Percentiles rank a stretch among this genome's conserved stretches.
These are phyloP conservation scores for Heptascelio sp. DNA, from an alignment of 2,888 invertebrate genomes.

Conservation along the genomic window DNA sequence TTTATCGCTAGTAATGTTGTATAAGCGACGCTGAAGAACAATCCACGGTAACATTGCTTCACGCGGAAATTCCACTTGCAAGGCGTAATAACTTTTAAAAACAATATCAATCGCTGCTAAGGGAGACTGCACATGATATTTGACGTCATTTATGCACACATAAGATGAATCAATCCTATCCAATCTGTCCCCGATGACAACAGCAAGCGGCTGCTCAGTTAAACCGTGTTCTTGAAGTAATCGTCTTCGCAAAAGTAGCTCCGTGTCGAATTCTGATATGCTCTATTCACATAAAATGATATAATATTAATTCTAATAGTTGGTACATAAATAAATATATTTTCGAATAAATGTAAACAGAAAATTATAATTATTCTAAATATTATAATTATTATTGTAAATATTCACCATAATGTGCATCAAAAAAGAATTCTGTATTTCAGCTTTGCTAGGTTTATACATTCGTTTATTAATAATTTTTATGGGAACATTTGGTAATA, in stretches of 20 bases:
- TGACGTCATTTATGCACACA: conserved; percentile 53
- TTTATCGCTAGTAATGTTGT: conserved; percentile 38
- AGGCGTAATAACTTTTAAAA: conserved; percentile 61
- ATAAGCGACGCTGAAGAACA: conserved; percentile 46
- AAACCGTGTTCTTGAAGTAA: neutral
- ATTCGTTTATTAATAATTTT: too few relatives aligned
- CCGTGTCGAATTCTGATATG: neutral
- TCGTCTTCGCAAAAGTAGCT: neutral
- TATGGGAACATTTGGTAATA: too few relatives aligned
- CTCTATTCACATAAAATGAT: neutral
- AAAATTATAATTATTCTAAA: too few relatives aligned
- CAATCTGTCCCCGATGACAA: conserved; percentile 54
- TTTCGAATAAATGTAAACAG: too few relatives aligned
- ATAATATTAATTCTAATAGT: too few relatives aligned
- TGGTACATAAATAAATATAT: too few relatives aligned
- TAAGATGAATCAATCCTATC: conserved; percentile 39
- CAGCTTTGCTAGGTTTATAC: conserved; percentile 46
- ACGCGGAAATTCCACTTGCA: conserved; percentile 44
- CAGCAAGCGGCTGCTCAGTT: conserved; percentile 53
- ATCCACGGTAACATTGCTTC: conserved; percentile 44
- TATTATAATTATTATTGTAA: too few relatives aligned
- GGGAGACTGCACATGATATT: conserved; percentile 27
- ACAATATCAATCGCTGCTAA: conserved; percentile 42
- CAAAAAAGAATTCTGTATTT: conserved; percentile 53
- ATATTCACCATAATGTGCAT: conserved; percentile 51